Conservation (phyloP, 2,113 vertebrate genomes). For the Xyrauchen texanus region DNA sequence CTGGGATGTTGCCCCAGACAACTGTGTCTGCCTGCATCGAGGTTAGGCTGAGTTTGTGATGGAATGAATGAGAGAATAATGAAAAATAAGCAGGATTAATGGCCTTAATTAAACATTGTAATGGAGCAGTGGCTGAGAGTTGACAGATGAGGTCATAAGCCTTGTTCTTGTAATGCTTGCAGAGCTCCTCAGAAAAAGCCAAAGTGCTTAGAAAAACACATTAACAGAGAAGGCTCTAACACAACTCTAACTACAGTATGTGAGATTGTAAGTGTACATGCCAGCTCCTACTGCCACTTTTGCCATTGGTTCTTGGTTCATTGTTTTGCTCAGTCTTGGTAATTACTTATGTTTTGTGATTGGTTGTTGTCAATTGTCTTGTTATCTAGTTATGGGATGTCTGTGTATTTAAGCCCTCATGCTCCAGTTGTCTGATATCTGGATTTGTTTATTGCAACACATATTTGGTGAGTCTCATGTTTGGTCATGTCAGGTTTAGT, state of each 20-base stretch:
- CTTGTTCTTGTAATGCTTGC: background rate
- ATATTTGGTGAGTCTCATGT: too few species aligned
- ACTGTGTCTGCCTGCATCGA: slow-evolving; percentile 1
- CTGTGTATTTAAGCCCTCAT: too few species aligned
- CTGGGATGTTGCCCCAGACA: too few species aligned
- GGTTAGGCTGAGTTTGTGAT: slow-evolving; percentile 11
- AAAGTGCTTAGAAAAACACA: background rate
- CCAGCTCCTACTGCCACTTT: too few species aligned
- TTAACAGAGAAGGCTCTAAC: slow-evolving; percentile 2
- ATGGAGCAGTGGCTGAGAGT: slow-evolving; percentile 21
- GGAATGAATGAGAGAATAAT: slow-evolving; percentile 26
- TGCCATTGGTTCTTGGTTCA: too few species aligned
- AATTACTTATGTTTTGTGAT: too few species aligned
- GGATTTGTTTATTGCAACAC: too few species aligned
- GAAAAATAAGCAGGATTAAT: slow-evolving; percentile 40
- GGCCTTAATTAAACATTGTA: slow-evolving; percentile 41
- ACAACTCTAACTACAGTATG: background rate
- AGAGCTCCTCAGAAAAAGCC: slow-evolving; percentile 1
- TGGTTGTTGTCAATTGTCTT: too few species aligned
- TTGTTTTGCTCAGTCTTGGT: too few species aligned
- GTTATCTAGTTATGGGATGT: too few species aligned
- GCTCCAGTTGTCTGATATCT: too few species aligned
- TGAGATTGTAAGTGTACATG: background rate
- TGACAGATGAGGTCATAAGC: slow-evolving; percentile 2
- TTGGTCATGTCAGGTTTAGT: too few species aligned